Evolutionary conservation across 1,140 invertebrate genomes (phyloP), one percentile per base, ranked within the genome.

Genomic region (Drosophila obscura): DNA sequence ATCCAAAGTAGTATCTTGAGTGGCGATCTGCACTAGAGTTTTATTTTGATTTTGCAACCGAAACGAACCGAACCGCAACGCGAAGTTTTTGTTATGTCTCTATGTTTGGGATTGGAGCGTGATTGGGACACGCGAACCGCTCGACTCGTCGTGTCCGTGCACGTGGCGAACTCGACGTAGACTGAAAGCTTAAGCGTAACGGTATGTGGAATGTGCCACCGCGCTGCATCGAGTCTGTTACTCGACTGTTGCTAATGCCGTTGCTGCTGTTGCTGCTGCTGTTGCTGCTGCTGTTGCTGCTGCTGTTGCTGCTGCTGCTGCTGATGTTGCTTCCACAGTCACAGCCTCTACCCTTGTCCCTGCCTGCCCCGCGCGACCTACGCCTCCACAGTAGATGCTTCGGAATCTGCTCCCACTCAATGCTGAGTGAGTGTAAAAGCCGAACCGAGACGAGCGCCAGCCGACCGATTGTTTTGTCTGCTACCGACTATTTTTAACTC

Each of bases 141-240:
- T 15, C 41, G 28, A 55, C 31, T 65, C 51, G 43, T 53, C 74
- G 58, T 81, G 82, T 84, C 82, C 73, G 82, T 85, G 65, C 83
- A 79, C 83, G 83, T 88, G 82, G 83, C 83, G 62, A 76, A 52
- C 67, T 83, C 82, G 82, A 88, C 82, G 80, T 77, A 62, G 58
- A 87, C 83, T 87, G 56, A 72, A 39, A 46, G 56, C 57, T 43
- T 26, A 53, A 48, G 58, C 31, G 61, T 46, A 59, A 49, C 59
- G 56, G 56, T 63, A 68, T 71, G 51, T 56, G 71, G 67, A 80
- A 61, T 76, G 61, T 66, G 56, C 62, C 73, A 73, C 55, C 55
- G 63, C 61, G 73, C 72, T 73, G 80, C 80, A 83, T 78, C 80
- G 75, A 68, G 62, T 79, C 81, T 62, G 77, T 55, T 68, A 69